Evolutionary conservation across 2,797 vertebrate genomes (phyloP).

Genomic region (Periparus ater): DNA sequence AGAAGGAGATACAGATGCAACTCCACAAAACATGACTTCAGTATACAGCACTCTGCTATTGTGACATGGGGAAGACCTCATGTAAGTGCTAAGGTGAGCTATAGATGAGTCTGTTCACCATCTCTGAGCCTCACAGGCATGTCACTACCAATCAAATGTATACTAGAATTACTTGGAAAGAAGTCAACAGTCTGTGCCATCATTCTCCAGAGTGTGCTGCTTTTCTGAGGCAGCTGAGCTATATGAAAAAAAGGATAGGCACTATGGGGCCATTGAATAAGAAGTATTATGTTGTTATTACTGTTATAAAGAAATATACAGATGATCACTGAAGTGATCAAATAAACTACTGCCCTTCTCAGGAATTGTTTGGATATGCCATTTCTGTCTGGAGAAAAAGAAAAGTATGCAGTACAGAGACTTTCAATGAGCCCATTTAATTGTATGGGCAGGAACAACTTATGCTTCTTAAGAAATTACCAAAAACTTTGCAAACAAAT

Average conservation of each 20-base stretch:
- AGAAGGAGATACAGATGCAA: neutral
- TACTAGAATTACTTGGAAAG: neutral
- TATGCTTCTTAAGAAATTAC: neutral
- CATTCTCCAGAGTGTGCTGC: neutral
- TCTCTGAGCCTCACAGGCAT: neutral
- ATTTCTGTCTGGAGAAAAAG: neutral
- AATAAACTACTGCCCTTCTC: neutral
- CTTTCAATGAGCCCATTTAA: neutral
- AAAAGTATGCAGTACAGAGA: neutral
- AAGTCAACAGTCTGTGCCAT: neutral
- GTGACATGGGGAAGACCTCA: neutral
- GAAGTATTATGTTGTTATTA: neutral
- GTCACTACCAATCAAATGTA: neutral
- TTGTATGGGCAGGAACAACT: neutral
- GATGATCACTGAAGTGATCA: neutral
- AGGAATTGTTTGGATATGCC: neutral
- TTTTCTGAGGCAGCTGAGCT: neutral
- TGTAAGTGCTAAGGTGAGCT: neutral
- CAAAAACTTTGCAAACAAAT: neutral
- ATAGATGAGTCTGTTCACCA: neutral
- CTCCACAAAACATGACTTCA: neutral
- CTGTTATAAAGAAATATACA: conserved; percentile 5
- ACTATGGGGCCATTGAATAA: neutral
- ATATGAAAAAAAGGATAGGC: neutral
- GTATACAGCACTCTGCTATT: neutral